phyloP scores from a whole-genome alignment of 1,140 invertebrate genomes.

The Rhynchophorus ferrugineus region DNA sequence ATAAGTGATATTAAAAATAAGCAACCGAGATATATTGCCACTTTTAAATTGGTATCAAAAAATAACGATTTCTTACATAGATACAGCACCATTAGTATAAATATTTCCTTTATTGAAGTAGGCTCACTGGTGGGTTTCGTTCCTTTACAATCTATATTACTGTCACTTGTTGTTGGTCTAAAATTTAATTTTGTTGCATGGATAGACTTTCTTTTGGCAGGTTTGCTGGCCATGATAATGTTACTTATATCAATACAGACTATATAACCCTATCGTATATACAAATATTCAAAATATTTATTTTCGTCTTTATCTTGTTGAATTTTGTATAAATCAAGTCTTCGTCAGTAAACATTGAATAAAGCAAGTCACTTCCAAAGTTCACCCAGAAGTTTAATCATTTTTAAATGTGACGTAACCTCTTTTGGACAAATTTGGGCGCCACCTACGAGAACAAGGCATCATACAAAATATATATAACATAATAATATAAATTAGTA shows the following conservation, averaged over 20 bases:
- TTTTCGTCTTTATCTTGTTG: not conserved
- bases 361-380: not conserved
- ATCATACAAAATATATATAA: no score
- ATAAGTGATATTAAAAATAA: constrained; percentile 79
- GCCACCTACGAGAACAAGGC: no score
- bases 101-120: constrained; percentile 69
- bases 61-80: constrained; percentile 81
- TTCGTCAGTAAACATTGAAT: not conserved
- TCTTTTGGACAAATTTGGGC: no score
- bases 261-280: no score
- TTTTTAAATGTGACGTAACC: no score
- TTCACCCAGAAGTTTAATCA: no score
- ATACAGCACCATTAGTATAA: constrained; percentile 77
- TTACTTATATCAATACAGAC: no score
- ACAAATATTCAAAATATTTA: no score
- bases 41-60: constrained; percentile 77
- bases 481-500: no score
- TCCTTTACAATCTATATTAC: constrained; percentile 45
- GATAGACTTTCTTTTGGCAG: constrained; percentile 25
- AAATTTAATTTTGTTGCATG: constrained; percentile 44
- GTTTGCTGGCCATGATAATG: constrained; percentile 31
- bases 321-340: not conserved
- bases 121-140: constrained; percentile 74
- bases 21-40: constrained; percentile 71
- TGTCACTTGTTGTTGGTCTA: constrained; percentile 44